Evolutionary conservation across 2,888 invertebrate species (phyloP).

Genomic region (Cryptops parisi): DNA sequence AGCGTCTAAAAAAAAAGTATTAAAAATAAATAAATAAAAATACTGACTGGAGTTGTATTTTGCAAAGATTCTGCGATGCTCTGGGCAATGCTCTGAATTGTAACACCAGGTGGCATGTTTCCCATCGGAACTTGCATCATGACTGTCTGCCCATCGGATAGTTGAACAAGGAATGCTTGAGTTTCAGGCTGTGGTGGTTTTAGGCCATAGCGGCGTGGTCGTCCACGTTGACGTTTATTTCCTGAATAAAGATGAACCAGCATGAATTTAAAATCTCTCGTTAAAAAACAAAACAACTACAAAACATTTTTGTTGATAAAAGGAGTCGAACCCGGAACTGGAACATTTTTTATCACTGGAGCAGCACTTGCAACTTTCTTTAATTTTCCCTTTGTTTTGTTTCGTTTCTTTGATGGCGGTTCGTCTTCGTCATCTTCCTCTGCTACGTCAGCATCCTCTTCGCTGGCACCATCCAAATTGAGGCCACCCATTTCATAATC

Average conservation of each 20-base stretch:
- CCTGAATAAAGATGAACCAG: too few species aligned
- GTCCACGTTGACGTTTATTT: slow-evolving; percentile 29
- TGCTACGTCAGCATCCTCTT: slow-evolving; percentile 24
- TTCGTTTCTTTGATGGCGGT: too few species aligned
- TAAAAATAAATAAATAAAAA: too few species aligned
- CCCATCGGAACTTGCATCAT: slow-evolving; percentile 27
- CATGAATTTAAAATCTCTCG: slow-evolving; percentile 2
- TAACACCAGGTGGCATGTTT: slow-evolving; percentile 19
- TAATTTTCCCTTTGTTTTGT: too few species aligned
- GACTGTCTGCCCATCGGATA: slow-evolving; percentile 29
- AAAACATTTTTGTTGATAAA: too few species aligned
- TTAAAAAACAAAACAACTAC: too few species aligned
- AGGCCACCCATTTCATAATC: slow-evolving; percentile 29
- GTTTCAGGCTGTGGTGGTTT: slow-evolving; percentile 23
- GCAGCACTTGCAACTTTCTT: too few species aligned
- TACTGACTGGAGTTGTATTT: too few species aligned
- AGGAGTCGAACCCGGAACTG: too few species aligned
- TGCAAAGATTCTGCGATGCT: slow-evolving; percentile 18
- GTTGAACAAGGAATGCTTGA: slow-evolving; percentile 31
- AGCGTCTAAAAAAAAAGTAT: too few species aligned
- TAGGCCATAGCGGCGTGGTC: slow-evolving; percentile 27
- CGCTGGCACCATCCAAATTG: slow-evolving; percentile 18
- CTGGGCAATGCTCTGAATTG: slow-evolving; percentile 20
- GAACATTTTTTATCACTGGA: too few species aligned
- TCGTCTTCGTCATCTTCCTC: slow-evolving; percentile 22